phyloP scores from a whole-genome alignment of 2,888 invertebrate genomes.

The Plagodis pulveraria region DNA sequence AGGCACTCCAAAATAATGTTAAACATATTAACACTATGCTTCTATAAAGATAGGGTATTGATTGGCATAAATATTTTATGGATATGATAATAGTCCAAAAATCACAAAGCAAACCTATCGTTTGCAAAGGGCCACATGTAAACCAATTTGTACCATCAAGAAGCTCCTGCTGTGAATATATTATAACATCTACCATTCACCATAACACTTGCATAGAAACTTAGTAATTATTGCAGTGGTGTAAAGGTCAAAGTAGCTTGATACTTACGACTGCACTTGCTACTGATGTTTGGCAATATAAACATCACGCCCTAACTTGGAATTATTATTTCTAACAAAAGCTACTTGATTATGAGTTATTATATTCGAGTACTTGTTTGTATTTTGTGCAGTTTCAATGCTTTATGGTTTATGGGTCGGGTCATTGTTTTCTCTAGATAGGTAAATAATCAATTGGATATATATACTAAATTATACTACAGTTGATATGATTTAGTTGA shows the following conservation, averaged over 20 bases:
- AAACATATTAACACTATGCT: too few species aligned
- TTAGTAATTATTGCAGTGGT: not conserved
- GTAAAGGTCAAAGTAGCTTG: slow-evolving; percentile 1
- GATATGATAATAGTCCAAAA: slow-evolving; percentile 27
- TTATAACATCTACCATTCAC: slow-evolving; percentile 48
- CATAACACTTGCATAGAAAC: slow-evolving; percentile 1
- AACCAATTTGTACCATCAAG: slow-evolving; percentile 73
- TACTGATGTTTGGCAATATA: slow-evolving; percentile 14
- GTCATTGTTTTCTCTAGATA: too few species aligned
- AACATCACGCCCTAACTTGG: slow-evolving; percentile 63
- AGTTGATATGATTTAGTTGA: too few species aligned
- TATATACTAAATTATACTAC: too few species aligned
- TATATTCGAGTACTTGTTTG: slow-evolving; percentile 44
- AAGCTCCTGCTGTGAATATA: slow-evolving; percentile 78
- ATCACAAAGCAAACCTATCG: slow-evolving; percentile 34
- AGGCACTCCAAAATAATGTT: too few species aligned
- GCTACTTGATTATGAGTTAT: slow-evolving; percentile 73
- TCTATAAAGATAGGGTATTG: too few species aligned
- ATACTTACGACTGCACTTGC: not conserved
- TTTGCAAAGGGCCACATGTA: slow-evolving; percentile 65
- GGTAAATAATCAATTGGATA: too few species aligned
- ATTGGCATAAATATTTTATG: slow-evolving; percentile 15
- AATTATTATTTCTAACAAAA: slow-evolving; percentile 74
- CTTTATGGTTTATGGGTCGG: slow-evolving; percentile 33
- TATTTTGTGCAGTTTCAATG: slow-evolving; percentile 35